These are phyloP conservation scores for Dendrocincla tyrannina DNA, from an alignment of 2,797 vertebrate species.

Conservation along the genomic window DNA sequence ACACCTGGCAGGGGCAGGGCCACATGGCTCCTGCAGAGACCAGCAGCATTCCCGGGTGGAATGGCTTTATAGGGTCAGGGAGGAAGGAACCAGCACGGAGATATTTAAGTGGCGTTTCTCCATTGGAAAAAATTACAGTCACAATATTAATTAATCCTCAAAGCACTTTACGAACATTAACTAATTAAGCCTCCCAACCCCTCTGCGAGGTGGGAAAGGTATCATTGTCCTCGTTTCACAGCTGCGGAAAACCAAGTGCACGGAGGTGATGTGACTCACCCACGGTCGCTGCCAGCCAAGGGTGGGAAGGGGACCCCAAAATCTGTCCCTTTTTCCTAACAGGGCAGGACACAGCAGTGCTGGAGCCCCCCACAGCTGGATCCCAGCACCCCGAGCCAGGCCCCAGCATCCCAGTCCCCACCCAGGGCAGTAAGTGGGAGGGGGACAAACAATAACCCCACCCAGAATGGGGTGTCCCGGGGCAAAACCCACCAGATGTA, in stretches of 20 bases:
- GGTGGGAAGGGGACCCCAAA: background rate
- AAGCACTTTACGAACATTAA: slow-evolving; percentile 64
- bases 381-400: accelerated
- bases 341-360: background rate
- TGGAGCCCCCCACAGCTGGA: background rate
- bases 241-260: accelerated
- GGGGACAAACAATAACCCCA: background rate
- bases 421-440: background rate
- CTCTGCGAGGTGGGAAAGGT: slow-evolving; percentile 34
- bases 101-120: background rate
- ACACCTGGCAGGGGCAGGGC: background rate
- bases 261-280: background rate
- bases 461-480: accelerated
- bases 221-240: slow-evolving; percentile 20
- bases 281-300: background rate
- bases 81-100: background rate
- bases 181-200: slow-evolving; percentile 55
- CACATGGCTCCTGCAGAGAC: background rate
- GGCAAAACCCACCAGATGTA: accelerated
- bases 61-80: background rate
- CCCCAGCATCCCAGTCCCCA: background rate
- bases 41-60: accelerated
- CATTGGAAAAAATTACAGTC: slow-evolving; percentile 39
- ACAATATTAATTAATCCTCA: slow-evolving; percentile 70
- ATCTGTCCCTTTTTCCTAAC: accelerated